Evolutionary conservation across 1,140 invertebrate species (phyloP).

Genomic region (Calephelis virginiensis): DNA sequence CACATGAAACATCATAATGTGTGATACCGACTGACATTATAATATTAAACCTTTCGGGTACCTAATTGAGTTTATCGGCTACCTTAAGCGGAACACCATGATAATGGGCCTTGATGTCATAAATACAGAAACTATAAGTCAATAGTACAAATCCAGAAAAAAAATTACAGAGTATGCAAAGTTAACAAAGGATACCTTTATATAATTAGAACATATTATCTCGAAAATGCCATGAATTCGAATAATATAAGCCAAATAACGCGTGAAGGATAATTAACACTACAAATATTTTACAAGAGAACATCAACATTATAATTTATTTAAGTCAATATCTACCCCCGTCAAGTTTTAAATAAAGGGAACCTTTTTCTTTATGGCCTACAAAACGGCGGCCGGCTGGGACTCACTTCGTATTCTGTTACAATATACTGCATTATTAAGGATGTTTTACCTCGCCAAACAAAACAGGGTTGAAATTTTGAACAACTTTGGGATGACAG

Average conservation of each 20-base stretch:
- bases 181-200: too few species aligned
- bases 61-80: too few species aligned
- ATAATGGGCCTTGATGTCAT: too few species aligned
- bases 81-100: too few species aligned
- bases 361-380: constrained; percentile 25
- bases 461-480: constrained; percentile 4
- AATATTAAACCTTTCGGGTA: too few species aligned
- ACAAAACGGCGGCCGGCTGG: constrained; percentile 30
- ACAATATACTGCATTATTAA: constrained; percentile 67
- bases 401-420: constrained; percentile 56
- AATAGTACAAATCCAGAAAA: too few species aligned
- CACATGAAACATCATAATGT: too few species aligned
- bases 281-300: constrained; percentile 5
- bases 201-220: too few species aligned
- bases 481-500: not conserved
- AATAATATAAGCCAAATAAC: not conserved
- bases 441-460: constrained; percentile 36
- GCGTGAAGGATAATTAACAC: not conserved
- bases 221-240: too few species aligned
- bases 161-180: too few species aligned
- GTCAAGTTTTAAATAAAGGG: constrained; percentile 12
- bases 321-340: not conserved
- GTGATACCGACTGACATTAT: too few species aligned
- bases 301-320: not conserved
- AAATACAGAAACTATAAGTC: too few species aligned